A percentile compares a stretch with the other conserved stretches of the same genome.
Conservation (phyloP, 1,140 invertebrate genomes). For the Drosophila baimaii region DNA sequence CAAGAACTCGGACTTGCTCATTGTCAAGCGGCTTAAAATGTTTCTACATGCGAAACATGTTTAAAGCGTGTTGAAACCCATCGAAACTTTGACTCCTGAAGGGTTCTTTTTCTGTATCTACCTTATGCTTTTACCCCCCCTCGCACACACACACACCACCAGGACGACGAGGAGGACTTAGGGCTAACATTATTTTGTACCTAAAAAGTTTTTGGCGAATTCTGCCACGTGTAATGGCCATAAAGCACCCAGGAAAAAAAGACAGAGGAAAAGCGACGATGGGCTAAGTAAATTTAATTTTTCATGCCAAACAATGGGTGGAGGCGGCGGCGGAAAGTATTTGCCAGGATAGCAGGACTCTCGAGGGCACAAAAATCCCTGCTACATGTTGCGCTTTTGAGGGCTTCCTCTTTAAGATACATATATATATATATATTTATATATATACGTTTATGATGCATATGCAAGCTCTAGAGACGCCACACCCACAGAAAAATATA, state of each 20-base stretch:
- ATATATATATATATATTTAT: background rate
- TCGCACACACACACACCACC: too few species aligned
- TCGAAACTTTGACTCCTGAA: slow-evolving; percentile 26
- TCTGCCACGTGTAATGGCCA: slow-evolving; percentile 45
- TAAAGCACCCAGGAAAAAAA: slow-evolving; percentile 30
- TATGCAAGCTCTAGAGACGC: slow-evolving; percentile 19
- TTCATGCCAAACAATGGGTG: slow-evolving; percentile 12
- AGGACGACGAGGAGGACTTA: background rate
- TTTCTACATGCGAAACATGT: slow-evolving; percentile 33
- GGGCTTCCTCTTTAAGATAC: slow-evolving; percentile 7
- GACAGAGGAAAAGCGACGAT: slow-evolving; percentile 5
- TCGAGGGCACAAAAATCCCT: slow-evolving; percentile 27
- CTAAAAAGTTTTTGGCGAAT: slow-evolving; percentile 34
- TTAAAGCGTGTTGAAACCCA: slow-evolving; percentile 37
- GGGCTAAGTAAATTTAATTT: slow-evolving; percentile 49
- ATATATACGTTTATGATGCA: slow-evolving; percentile 21
- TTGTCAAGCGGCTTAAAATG: slow-evolving; percentile 52
- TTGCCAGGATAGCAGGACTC: slow-evolving; percentile 26
- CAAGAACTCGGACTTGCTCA: slow-evolving; percentile 29
- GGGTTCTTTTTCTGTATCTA: background rate
- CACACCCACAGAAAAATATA: slow-evolving; percentile 34
- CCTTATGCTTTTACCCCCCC: background rate
- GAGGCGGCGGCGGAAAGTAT: slow-evolving; percentile 19
- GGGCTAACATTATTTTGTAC: slow-evolving; percentile 17
- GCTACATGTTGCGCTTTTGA: slow-evolving; percentile 68